Evolutionary conservation across 2,888 invertebrate genomes (phyloP), one percentile per base, ranked within the genome.

Genomic region (Lasioglossum leucozonium): DNA sequence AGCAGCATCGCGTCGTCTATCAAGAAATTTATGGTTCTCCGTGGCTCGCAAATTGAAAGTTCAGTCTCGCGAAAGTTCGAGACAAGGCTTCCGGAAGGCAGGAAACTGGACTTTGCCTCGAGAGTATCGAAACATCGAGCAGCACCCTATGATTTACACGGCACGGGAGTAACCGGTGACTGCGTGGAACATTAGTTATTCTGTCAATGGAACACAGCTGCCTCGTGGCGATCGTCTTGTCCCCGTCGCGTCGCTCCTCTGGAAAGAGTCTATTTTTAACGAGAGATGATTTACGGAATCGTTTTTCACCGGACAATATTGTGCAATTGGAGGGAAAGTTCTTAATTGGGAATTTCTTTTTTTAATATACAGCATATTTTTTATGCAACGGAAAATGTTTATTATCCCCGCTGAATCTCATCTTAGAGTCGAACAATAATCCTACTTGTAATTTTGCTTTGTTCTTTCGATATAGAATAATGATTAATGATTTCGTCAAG

Each of bases 121-220:
- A 73, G 77, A 72, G 88, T 84, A 85, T 88, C 87, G 88, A 89
- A 88, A 90, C 88, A 88, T 86, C 88, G 90, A 91, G 90, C 91
- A 91, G 90, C 91, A 91, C 87, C 87, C 69, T 42, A 58, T 89
- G 89, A 91, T 91, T 90, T 88, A 90, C 82, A 89, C 87, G 81
- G 84, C 77, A 75, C 76, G 84, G 80, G 76, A 82, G 86, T 81
- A 87, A 81, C 84, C 90, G 84, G 69, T 72, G 85, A 90, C 89
- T 90, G 86, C 88, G 81, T 78, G 80, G 89, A 75, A 87, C 86
- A 87, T 90, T 88, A 87, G 91, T 90, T 89, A 90, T 90, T 88
- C 90, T 88, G 89, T 90, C 89, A 84, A 89, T 90, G 86, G 74
- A 81, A 87, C 71, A 87, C 71, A 72, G 82, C 80, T 77, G 85